Evolutionary conservation across 64 coral and sea anemone species (phyloP), one percentile per base, ranked within the genome.

Genomic region (Actinia equina): DNA sequence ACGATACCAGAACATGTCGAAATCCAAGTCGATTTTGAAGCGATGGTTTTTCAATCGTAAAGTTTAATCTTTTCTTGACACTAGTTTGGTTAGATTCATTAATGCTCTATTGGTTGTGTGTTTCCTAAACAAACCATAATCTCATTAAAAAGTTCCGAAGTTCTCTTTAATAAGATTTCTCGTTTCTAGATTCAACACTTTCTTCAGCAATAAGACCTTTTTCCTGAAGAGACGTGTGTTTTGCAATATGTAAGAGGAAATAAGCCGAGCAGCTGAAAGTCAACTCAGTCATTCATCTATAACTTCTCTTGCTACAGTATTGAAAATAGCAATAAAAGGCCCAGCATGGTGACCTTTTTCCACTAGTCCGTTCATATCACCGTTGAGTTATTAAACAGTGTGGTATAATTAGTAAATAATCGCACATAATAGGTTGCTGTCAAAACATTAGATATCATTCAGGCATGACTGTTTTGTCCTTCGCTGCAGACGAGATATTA

Each of bases 81-180:
- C 25, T 74, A 74, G 26, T 74, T 30, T 74, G 69, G 69, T 74
- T 74, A 30, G 25, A 74, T 74, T 74, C 27, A 74, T 74, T 74
- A 74, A 74, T 74, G 23, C 69, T 74, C 12, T 74, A 74, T 41
- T 27, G 69, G 25, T 74, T 74, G 69, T 30, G 69, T 74, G 26
- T 74, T 74, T 74, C 69, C 78, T 49, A 81, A 81, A 81, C 78
- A 81, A 49, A 81, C 78, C 78, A 81, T 81, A 81, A 81, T 81
- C 78, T 81, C 44, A 81, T 81, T 81, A 81, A 41, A 74, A 74
- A 74, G 69, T 74, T 74, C 69, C 69, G 69, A 74, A 74, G 69
- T 74, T 74, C 25, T 74, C 69, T 74, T 74, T 74, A 74, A 74
- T 74, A 74, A 74, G 69, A 74, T 74, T 26, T 74, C 69, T 74